Percentiles rank a stretch among this genome's conserved stretches.
Conservation (phyloP, 2,113 vertebrate genomes). For the Istiophorus platypterus region DNA sequence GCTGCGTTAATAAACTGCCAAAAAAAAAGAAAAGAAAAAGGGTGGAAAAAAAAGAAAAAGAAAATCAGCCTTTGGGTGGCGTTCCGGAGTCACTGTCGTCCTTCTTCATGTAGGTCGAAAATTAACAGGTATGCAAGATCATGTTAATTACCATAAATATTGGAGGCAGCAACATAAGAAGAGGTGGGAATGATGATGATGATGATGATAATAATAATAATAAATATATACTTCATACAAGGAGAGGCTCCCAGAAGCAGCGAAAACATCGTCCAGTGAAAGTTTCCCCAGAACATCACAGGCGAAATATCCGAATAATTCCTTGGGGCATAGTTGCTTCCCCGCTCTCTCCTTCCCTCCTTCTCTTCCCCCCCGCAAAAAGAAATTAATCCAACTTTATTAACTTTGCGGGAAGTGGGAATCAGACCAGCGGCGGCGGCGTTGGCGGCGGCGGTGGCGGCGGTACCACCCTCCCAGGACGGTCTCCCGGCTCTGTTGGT, state of each 20-base stretch:
- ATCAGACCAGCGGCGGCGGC: slow-evolving; percentile 14
- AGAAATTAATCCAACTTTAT: slow-evolving; percentile 59
- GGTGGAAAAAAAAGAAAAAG: slow-evolving; percentile 79
- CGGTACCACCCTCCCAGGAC: slow-evolving; percentile 34
- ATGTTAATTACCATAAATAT: slow-evolving; percentile 79
- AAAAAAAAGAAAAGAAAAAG: no score
- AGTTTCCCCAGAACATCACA: slow-evolving; percentile 82
- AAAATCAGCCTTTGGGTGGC: slow-evolving; percentile 66
- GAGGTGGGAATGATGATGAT: slow-evolving; percentile 3
- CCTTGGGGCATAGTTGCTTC: slow-evolving; percentile 13
- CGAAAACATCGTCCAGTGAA: slow-evolving; percentile 80
- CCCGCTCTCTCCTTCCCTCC: not conserved
- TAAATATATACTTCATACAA: slow-evolving; percentile 54
- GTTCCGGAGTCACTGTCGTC: slow-evolving; percentile 77
- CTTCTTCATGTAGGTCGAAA: slow-evolving; percentile 71
- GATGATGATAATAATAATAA: not conserved
- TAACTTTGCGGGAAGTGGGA: slow-evolving; percentile 27
- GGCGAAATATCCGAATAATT: slow-evolving; percentile 41
- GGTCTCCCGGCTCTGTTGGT: slow-evolving; percentile 14
- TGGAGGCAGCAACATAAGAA: slow-evolving; percentile 57
- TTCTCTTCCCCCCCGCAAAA: not conserved
- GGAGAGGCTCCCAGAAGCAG: slow-evolving; percentile 50
- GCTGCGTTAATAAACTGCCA: slow-evolving; percentile 84
- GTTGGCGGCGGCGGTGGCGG: no score
- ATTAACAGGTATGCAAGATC: slow-evolving; percentile 72